Percentiles rank a stretch among this genome's conserved stretches.
Evolutionary conservation across 2,797 vertebrate species (phyloP).

Genomic region (Oreonectes daqikongensis): DNA sequence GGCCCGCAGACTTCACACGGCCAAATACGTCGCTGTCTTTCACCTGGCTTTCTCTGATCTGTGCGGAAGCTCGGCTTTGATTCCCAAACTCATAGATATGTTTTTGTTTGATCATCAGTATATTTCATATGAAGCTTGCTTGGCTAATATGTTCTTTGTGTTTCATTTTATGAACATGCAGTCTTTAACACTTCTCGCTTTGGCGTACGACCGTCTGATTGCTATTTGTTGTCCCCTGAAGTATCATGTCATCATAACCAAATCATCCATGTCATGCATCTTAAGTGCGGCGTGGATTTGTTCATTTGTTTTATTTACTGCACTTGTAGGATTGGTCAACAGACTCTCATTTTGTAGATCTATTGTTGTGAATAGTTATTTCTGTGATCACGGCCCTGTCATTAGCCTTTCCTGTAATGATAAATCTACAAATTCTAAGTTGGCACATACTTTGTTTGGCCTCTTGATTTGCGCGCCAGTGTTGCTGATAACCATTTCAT

Average conservation of each 20-base stretch:
- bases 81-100: constrained; percentile 48
- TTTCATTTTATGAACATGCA: constrained; percentile 48
- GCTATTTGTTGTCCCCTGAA: constrained; percentile 53
- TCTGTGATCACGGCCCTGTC: constrained; percentile 65
- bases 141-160: constrained; percentile 52
- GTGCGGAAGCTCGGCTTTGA: constrained; percentile 43
- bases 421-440: constrained; percentile 40
- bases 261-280: constrained; percentile 18
- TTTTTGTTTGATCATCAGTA: constrained; percentile 48
- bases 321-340: constrained; percentile 48
- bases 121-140: constrained; percentile 39
- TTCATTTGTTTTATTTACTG: constrained; percentile 6
- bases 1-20: constrained; percentile 45
- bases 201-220: constrained; percentile 54
- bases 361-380: constrained; percentile 62
- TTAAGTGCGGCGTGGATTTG: constrained; percentile 18
- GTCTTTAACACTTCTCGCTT: constrained; percentile 37
- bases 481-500: constrained; percentile 57
- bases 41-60: constrained; percentile 33
- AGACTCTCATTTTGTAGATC: constrained; percentile 69
- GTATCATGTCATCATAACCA: constrained; percentile 49
- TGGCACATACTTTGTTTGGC: constrained; percentile 1
- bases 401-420: constrained; percentile 63
- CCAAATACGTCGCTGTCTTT: constrained; percentile 51
- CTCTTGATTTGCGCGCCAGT: constrained; percentile 56